Conservation (phyloP, 2,113 vertebrate genomes). For the Bettongia penicillata region DNA sequence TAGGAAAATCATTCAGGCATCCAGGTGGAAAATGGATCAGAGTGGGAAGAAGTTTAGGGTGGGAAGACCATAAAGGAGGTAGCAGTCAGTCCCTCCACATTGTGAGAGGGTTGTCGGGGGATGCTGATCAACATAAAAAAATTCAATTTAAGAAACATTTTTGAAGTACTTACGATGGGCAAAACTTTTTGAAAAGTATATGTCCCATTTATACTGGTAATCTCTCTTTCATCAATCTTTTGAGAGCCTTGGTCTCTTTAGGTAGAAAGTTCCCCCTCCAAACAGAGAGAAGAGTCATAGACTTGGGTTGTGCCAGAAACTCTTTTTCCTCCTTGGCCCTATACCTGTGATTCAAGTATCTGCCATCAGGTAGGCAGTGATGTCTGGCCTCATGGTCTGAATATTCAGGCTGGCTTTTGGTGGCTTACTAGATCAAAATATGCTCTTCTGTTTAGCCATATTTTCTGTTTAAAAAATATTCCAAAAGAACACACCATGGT, state of each 20-base stretch:
- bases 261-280: neutral
- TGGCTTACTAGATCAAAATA: neutral
- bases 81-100: neutral
- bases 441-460: neutral
- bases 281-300: neutral
- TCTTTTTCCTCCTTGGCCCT: neutral
- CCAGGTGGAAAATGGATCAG: neutral
- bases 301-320: neutral
- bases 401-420: neutral
- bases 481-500: neutral
- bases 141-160: neutral
- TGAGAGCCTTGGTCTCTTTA: neutral
- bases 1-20: neutral
- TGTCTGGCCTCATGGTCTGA: neutral
- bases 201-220: too few species aligned
- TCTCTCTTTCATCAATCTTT: neutral
- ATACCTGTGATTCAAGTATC: neutral
- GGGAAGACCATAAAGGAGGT: neutral
- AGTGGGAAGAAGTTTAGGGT: neutral
- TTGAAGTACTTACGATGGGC: neutral
- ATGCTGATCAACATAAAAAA: neutral
- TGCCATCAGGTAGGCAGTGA: too few species aligned
- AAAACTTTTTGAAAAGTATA: neutral
- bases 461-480: neutral
- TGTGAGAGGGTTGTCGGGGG: neutral